Conservation (phyloP, 2,797 vertebrate genomes). For the Megalops cyprinoides region DNA sequence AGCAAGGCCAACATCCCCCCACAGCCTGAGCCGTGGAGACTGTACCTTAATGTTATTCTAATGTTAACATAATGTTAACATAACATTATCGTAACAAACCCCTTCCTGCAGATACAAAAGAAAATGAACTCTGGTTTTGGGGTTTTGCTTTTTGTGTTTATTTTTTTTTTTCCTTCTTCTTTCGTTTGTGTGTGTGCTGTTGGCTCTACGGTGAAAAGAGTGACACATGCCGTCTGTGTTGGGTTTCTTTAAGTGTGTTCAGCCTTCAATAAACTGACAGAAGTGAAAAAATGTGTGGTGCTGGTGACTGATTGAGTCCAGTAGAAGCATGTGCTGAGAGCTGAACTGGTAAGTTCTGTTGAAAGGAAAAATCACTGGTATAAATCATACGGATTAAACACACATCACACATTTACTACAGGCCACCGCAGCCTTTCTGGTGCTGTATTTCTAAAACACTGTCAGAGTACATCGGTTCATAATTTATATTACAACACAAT, state of each 20-base stretch:
- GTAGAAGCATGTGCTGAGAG: neutral
- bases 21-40: too few species aligned
- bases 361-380: neutral
- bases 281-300: neutral
- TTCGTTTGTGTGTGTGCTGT: neutral
- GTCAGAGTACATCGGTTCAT: too few species aligned
- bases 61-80: neutral
- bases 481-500: too few species aligned
- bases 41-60: neutral
- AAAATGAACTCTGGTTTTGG: neutral
- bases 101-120: neutral
- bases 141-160: neutral
- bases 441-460: too few species aligned
- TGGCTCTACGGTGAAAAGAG: neutral
- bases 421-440: too few species aligned
- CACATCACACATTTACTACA: too few species aligned
- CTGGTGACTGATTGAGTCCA: neutral
- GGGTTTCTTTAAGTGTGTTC: slow-evolving; percentile 2
- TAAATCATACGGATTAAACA: too few species aligned
- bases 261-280: neutral
- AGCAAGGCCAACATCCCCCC: too few species aligned
- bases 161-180: neutral
- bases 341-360: neutral
- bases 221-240: neutral
- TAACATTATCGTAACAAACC: neutral